Base-by-base conservation (phyloP, 2,113 vertebrate species). In the Gymnorhina tibicen region DNA sequence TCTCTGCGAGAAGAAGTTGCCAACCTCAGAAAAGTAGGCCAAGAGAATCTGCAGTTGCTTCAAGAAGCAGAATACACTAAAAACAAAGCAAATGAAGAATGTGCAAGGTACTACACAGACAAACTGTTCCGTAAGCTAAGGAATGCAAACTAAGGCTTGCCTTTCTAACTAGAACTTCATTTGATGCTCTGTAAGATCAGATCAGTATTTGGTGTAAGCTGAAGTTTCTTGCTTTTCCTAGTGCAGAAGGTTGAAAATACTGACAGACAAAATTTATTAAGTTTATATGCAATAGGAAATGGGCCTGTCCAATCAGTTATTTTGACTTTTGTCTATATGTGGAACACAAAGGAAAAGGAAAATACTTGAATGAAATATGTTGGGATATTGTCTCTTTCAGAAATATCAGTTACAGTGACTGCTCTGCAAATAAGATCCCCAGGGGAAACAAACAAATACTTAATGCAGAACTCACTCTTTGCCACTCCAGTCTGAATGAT, bases 21-120 rank as follows among this genome's bases (percentile, higher is more conserved):
- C 49, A 91, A 83, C 47, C 95, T 98, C 5, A 93, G 86, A 72
- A 96, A 97, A 89, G 60, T 39, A 64, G n/a, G 97, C 32, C 91
- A 98, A 69, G 97, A 98, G 39, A 68, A 97, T n/a, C 96, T 97
- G 39, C 93, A 97, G 78, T 95, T 97, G 62, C 95, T 98, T 52
- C 24, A 96, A 64, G 97, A 98, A 62, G 75, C 95, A 39, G 97
- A 98, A 76, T 76, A 75, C 10, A n/a, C 96, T 21, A 98, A 98
- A 87, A 97, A 87, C 13, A 97, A 98, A 93, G 95, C 92, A 50
- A 97, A 95, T 53, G 97, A 98, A 95, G 98, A 99, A 89, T 98
- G 93, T 88, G 95, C 98, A 75, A 98, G 98, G 99, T 99, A 97
- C 10, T 49, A 60, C 30, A 55, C 19, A 20, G 21, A 42, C 2